Conservation (phyloP, 2,797 vertebrate genomes). For the Chelonia mydas region DNA sequence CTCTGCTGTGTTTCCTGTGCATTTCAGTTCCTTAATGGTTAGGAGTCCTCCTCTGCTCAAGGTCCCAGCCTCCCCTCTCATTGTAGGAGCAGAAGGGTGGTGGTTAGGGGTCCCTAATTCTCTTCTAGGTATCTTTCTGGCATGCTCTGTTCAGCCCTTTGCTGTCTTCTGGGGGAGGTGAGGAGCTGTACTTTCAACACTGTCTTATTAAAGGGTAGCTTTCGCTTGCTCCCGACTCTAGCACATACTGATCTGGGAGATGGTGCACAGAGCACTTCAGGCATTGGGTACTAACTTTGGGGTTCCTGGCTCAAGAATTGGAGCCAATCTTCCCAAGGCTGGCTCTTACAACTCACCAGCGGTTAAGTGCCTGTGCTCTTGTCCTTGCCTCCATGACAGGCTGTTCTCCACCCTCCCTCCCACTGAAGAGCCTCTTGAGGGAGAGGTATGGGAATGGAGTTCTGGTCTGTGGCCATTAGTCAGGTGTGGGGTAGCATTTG, state of each 20-base stretch:
- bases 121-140: background rate
- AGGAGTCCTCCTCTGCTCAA: too few species aligned
- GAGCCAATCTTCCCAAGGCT: background rate
- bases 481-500: background rate
- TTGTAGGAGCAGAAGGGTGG: background rate
- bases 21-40: background rate
- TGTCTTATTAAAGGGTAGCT: background rate
- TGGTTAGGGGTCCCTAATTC: background rate
- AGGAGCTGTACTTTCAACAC: background rate
- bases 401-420: background rate
- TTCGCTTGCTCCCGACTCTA: background rate
- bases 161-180: accelerated
- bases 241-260: background rate
- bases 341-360: background rate
- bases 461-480: background rate
- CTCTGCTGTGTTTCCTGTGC: background rate
- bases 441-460: background rate
- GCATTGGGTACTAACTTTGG: background rate
- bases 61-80: background rate
- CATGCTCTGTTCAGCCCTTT: background rate
- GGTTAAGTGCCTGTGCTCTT: background rate
- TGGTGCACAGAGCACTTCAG: background rate
- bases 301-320: background rate
- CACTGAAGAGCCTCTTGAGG: background rate
- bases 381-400: background rate